Conservation (phyloP, 2,888 invertebrate species). For the Tanytarsus gracilentus region DNA sequence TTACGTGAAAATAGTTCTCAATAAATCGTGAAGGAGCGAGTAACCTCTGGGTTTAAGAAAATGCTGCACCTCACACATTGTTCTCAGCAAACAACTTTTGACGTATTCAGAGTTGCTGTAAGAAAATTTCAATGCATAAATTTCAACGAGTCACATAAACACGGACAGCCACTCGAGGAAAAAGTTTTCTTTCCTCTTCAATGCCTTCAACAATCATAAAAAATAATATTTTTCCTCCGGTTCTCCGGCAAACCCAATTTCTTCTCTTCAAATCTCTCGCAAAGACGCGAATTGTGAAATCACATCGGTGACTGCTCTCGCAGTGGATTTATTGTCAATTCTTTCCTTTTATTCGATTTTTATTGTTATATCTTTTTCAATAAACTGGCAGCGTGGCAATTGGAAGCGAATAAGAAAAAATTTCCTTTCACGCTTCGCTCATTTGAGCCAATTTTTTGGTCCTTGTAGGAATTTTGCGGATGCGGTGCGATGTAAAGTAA, state of each 20-base stretch:
- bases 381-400: constrained; percentile 11
- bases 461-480: too few relatives aligned
- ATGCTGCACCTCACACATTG: constrained; percentile 57
- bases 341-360: constrained; percentile 27
- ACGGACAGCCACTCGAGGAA: too few relatives aligned
- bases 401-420: not conserved
- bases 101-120: constrained; percentile 12
- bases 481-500: too few relatives aligned
- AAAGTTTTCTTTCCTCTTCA: too few relatives aligned
- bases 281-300: not conserved
- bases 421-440: not conserved
- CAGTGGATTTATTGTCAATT: constrained; percentile 27
- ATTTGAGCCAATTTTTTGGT: not conserved
- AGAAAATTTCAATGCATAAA: not conserved
- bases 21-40: constrained; percentile 57
- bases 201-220: too few relatives aligned
- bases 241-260: too few relatives aligned
- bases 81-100: constrained; percentile 50
- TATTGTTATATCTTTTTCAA: constrained; percentile 27
- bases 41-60: constrained; percentile 50
- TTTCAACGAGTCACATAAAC: too few relatives aligned
- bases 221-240: too few relatives aligned
- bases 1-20: constrained; percentile 56
- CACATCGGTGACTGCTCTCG: constrained; percentile 16
- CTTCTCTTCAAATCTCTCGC: not conserved